Conservation (phyloP, 2,797 vertebrate species). For the Leptoclinus maculatus region DNA sequence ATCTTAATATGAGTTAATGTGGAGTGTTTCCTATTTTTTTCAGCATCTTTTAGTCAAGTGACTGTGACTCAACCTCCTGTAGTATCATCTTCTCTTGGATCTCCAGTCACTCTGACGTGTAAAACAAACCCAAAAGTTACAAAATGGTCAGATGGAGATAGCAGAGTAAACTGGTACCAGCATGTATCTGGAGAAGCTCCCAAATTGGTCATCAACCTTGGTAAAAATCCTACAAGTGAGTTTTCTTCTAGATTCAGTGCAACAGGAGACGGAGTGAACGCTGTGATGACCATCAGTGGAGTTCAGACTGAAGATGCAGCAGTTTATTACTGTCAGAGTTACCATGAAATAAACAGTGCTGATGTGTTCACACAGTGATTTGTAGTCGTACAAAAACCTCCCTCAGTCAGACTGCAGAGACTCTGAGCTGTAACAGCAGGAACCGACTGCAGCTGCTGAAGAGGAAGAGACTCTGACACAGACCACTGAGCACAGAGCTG, state of each 20-base stretch:
- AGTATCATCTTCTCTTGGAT: background rate
- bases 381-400: conserved; percentile 63
- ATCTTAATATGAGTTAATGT: too few species aligned
- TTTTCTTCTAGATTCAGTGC: conserved; percentile 43
- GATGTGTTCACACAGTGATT: conserved; percentile 49
- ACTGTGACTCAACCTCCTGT: conserved; percentile 57
- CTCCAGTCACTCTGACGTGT: background rate
- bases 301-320: background rate
- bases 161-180: conserved; percentile 45
- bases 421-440: conserved; percentile 61
- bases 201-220: too few species aligned
- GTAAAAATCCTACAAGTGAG: too few species aligned
- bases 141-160: background rate
- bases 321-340: background rate
- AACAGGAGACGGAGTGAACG: conserved; percentile 24
- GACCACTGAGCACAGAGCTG: conserved; percentile 47
- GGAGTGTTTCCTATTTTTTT: too few species aligned
- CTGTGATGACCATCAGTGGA: conserved; percentile 14
- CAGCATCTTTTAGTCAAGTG: conserved; percentile 20
- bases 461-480: conserved; percentile 50
- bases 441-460: conserved; percentile 58
- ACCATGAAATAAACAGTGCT: fast-evolving
- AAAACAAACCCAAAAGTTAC: background rate
- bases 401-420: conserved; percentile 57
- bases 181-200: conserved; percentile 32